Conservation (phyloP, 2,113 vertebrate species). For the Sebastes fasciatus region DNA sequence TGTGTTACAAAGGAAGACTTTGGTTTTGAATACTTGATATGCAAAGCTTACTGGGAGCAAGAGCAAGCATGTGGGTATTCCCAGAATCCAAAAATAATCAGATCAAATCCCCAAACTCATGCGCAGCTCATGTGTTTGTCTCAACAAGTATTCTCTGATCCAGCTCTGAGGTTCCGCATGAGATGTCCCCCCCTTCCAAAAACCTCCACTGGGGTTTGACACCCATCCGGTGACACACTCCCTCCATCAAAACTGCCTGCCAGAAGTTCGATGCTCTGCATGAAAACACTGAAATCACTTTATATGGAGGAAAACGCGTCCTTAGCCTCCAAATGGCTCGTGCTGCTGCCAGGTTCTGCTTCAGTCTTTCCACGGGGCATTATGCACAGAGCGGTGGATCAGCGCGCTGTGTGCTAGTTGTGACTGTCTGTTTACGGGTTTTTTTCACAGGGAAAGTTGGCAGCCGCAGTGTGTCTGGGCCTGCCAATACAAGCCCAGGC, state of each 20-base stretch:
- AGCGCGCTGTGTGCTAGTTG: constrained; percentile 58
- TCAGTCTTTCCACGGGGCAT: constrained; percentile 70
- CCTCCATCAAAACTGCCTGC: constrained; percentile 42
- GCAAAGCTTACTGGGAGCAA: constrained; percentile 4
- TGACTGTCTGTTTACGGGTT: constrained; percentile 72
- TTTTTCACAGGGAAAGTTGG: constrained; percentile 61
- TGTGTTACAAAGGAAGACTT: constrained; percentile 21
- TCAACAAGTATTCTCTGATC: constrained; percentile 20
- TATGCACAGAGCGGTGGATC: constrained; percentile 64
- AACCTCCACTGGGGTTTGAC: constrained; percentile 15
- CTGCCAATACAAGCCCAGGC: constrained; percentile 67
- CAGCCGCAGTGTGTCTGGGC: constrained; percentile 55
- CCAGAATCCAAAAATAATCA: constrained; percentile 11
- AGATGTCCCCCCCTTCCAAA: constrained; percentile 19
- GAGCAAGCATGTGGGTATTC: constrained; percentile 2
- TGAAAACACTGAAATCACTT: constrained; percentile 58
- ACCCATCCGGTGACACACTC: constrained; percentile 44
- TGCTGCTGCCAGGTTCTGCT: constrained; percentile 54
- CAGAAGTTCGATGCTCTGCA: constrained; percentile 42
- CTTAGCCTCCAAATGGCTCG: constrained; percentile 46
- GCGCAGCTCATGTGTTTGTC: constrained; percentile 9
- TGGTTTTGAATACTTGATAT: constrained; percentile 8
- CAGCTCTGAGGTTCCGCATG: constrained; percentile 17
- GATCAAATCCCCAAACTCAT: constrained; percentile 21
- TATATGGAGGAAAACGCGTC: constrained; percentile 51